Base-by-base conservation (phyloP, 2,888 invertebrate genomes). In the Lasioglossum leucozonium region DNA sequence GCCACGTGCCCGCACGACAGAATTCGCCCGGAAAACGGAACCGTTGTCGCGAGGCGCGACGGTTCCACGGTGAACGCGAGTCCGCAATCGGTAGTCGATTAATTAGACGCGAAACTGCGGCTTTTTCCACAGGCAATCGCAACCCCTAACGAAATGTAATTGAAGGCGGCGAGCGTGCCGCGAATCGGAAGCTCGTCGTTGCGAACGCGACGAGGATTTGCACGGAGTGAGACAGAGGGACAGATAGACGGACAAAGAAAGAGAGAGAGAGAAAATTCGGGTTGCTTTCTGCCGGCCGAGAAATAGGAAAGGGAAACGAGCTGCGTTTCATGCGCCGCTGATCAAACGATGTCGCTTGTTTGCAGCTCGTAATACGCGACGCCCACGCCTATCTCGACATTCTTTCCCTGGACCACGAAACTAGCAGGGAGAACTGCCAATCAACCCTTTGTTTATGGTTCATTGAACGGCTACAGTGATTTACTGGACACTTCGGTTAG, bases 81-180 rank as follows among this genome's bases (percentile, higher is more conserved):
- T 44, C 18, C 37, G 67, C 67, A 67, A 67, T 67, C 67, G 72
- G 18, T 47, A 34, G 30, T 51, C 42, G 55, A 79, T 79, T 42
- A 80, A 75, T 75, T 42, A 42, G 51, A n/a, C 67, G 65, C 67
- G 67, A n/a, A 67, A 74, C 37, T 22, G 67, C 40, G 79, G 30
- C 51, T 51, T 67, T 72, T 81, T 81, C 40, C 55, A 55, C 55
- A 40, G 67, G 40, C 71, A 58, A 71, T 76, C 67, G 71, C 34
- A 30, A 16, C 58, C 69, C 30, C 71, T 80, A 71, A 75, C 75
- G 42, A 80, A 80, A 71, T n/a, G 80, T 55, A 75, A 69, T 79
- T 44, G 37, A 73, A 40, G 67, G 58, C 76, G 47, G 16, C 47
- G 71, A 37, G 65, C 73, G 67, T 65, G 74, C 74, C 13, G 71